Percentiles rank a stretch among this genome's conserved stretches.
phyloP scores from a whole-genome alignment of 2,113 vertebrate species.

The Microcebus murinus region DNA sequence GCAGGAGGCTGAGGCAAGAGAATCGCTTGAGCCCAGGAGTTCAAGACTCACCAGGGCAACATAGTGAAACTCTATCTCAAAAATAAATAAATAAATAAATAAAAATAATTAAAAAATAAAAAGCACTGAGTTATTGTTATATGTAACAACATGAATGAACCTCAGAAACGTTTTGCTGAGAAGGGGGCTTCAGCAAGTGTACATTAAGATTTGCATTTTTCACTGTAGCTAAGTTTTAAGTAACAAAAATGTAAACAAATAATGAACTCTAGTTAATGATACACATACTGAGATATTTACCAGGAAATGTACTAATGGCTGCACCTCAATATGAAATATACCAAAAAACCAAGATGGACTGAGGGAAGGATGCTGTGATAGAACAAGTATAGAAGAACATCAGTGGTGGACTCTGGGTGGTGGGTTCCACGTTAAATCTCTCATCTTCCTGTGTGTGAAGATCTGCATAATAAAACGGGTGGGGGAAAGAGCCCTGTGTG shows the following conservation, averaged over 20 bases:
- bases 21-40: background rate
- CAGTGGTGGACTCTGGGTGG: background rate
- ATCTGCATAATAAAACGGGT: background rate
- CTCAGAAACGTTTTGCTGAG: background rate
- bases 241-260: constrained; percentile 23
- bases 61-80: background rate
- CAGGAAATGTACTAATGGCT: background rate
- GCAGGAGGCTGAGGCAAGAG: background rate
- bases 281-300: background rate
- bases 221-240: background rate
- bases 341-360: background rate
- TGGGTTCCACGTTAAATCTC: background rate
- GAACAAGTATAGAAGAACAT: background rate
- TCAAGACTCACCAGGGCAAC: background rate
- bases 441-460: background rate
- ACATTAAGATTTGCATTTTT: background rate
- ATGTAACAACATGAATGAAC: background rate
- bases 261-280: background rate
- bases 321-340: background rate
- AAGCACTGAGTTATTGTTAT: background rate
- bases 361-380: background rate
- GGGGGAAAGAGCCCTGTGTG: background rate
- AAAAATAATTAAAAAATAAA: no score
- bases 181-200: background rate
- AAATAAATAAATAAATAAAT: no score